A percentile compares a stretch with the other conserved stretches of the same genome.
Conservation (phyloP, 2,888 invertebrate species). For the Daptonema setosum region DNA sequence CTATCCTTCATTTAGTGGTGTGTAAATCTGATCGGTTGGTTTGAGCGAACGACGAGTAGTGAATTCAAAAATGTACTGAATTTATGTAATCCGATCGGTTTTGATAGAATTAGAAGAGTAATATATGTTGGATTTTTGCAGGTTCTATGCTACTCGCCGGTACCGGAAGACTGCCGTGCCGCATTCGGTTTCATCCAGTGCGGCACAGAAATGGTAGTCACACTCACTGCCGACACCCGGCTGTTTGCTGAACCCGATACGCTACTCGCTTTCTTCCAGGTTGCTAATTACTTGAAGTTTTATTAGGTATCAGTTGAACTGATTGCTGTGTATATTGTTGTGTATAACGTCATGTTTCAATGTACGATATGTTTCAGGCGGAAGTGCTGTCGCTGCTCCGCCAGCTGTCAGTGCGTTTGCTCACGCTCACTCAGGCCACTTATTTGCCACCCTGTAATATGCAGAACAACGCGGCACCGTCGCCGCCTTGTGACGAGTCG, state of each 20-base stretch:
- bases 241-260: conserved; percentile 10
- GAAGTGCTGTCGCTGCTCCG: conserved; percentile 10
- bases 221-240: conserved; percentile 7
- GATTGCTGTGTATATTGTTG: too few relatives aligned
- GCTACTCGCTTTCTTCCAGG: conserved; percentile 9
- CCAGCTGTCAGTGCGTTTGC: conserved; percentile 10
- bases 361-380: too few relatives aligned
- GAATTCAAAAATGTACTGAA: too few relatives aligned
- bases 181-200: conserved; percentile 10
- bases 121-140: too few relatives aligned
- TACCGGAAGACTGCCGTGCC: conserved; percentile 1
- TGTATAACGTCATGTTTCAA: too few relatives aligned
- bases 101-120: too few relatives aligned
- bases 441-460: conserved; percentile 5
- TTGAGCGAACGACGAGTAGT: too few relatives aligned
- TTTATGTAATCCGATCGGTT: too few relatives aligned
- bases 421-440: conserved; percentile 11
- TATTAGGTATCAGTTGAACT: too few relatives aligned
- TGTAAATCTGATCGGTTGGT: too few relatives aligned
- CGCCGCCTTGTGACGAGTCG: background rate
- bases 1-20: too few relatives aligned
- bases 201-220: conserved; percentile 9
- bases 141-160: conserved; percentile 4
- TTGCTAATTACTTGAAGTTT: background rate
- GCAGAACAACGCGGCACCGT: background rate